These are phyloP conservation scores for Noturus placidus DNA, from an alignment of 2,113 vertebrate genomes.

Conservation along the genomic window DNA sequence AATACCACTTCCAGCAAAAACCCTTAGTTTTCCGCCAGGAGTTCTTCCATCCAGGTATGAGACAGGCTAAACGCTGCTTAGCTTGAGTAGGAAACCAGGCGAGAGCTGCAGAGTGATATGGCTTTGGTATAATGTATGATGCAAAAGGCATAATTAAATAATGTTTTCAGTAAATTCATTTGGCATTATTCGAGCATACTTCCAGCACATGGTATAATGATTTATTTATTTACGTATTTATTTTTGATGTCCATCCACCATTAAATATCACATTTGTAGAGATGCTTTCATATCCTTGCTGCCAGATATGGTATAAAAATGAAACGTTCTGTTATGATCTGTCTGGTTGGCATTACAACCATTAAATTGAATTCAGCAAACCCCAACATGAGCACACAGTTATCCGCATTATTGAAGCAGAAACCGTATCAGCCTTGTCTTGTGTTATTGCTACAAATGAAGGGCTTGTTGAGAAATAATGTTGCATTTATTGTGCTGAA, in stretches of 20 bases:
- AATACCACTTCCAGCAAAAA: no score
- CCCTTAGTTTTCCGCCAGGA: no score
- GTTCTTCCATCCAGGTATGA: no score
- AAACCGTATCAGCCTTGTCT: constrained; percentile 4
- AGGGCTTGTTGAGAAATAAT: constrained; percentile 23
- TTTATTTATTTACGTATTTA: not conserved
- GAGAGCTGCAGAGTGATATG: no score
- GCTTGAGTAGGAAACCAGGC: no score
- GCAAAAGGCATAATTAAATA: not conserved
- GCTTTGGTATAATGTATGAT: no score
- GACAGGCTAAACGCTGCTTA: no score
- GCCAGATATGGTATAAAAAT: constrained; percentile 1
- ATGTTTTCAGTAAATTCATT: not conserved
- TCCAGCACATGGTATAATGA: not conserved
- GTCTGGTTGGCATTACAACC: not conserved
- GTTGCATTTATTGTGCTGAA: constrained; percentile 24
- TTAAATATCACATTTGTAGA: constrained; percentile 4
- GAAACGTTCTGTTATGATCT: not conserved
- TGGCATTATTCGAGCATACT: not conserved
- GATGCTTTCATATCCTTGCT: not conserved
- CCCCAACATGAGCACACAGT: not conserved
- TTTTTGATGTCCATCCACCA: not conserved
- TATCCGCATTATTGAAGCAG: constrained; percentile 20
- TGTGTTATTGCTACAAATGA: constrained; percentile 9
- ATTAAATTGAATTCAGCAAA: constrained; percentile 26